A percentile compares a stretch with the other conserved stretches of the same genome.
These are phyloP conservation scores for Alouatta caraya DNA, from an alignment of 2,797 vertebrate species.

Conservation along the genomic window DNA sequence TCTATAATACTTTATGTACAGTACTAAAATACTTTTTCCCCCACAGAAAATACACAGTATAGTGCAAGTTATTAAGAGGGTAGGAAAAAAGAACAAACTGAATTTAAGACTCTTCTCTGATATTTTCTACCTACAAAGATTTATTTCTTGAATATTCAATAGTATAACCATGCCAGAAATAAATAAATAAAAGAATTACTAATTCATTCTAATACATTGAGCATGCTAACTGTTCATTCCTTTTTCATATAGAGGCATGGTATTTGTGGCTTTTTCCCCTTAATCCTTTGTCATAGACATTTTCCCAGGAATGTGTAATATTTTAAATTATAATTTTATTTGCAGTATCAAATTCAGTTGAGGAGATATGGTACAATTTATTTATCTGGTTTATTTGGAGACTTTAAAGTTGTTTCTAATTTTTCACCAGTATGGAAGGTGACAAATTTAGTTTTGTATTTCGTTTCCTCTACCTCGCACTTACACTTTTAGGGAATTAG, in stretches of 20 bases:
- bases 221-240: neutral
- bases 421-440: neutral
- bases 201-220: conserved; percentile 1
- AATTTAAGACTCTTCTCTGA: neutral
- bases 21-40: neutral
- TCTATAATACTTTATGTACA: neutral
- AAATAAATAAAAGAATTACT: neutral
- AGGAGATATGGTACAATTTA: neutral
- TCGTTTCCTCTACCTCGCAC: neutral
- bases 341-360: conserved; percentile 16
- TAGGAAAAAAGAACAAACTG: neutral
- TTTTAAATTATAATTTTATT: conserved; percentile 44
- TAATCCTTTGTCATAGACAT: neutral
- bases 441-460: conserved; percentile 23
- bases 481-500: conserved; percentile 33
- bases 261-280: neutral
- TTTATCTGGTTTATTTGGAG: neutral
- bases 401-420: conserved; percentile 29
- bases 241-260: neutral
- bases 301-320: neutral
- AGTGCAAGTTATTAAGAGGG: neutral
- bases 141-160: neutral
- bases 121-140: neutral
- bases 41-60: neutral
- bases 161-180: neutral